These are phyloP conservation scores for Nycticryphes semicollaris DNA, from an alignment of 2,113 vertebrate genomes.

Conservation along the genomic window DNA sequence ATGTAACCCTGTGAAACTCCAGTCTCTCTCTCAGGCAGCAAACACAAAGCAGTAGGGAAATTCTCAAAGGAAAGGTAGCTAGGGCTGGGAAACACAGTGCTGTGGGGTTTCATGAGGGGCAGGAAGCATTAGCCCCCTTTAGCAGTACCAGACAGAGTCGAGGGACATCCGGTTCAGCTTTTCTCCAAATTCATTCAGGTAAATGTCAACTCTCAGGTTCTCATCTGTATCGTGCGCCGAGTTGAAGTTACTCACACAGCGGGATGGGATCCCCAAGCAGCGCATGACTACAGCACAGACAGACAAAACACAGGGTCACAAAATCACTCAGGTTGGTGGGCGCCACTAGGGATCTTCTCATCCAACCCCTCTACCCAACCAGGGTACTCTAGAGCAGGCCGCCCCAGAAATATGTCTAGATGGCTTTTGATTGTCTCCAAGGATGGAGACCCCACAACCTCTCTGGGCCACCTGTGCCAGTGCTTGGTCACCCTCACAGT, in stretches of 20 bases:
- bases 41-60: background rate
- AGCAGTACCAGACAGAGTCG: constrained; percentile 69
- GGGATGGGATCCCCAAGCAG: constrained; percentile 72
- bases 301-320: background rate
- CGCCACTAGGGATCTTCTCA: fast-evolving
- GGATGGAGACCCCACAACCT: background rate
- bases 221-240: constrained; percentile 73
- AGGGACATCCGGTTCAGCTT: background rate
- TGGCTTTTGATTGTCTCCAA: background rate
- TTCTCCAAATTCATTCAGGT: constrained; percentile 44
- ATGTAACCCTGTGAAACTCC: background rate
- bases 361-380: background rate
- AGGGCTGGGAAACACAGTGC: fast-evolving
- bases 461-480: background rate
- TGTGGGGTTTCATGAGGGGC: fast-evolving
- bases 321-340: background rate
- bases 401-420: background rate
- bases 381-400: background rate
- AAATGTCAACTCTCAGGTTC: constrained; percentile 68
- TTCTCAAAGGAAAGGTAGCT: background rate
- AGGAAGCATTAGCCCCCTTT: background rate
- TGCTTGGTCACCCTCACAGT: background rate
- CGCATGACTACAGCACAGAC: constrained; percentile 71
- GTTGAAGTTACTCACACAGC: constrained; percentile 70
- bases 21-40: background rate